Percentiles rank a stretch among this genome's conserved stretches.
Evolutionary conservation across 2,888 invertebrate genomes (phyloP).

Genomic region (Hydriomena furcata): DNA sequence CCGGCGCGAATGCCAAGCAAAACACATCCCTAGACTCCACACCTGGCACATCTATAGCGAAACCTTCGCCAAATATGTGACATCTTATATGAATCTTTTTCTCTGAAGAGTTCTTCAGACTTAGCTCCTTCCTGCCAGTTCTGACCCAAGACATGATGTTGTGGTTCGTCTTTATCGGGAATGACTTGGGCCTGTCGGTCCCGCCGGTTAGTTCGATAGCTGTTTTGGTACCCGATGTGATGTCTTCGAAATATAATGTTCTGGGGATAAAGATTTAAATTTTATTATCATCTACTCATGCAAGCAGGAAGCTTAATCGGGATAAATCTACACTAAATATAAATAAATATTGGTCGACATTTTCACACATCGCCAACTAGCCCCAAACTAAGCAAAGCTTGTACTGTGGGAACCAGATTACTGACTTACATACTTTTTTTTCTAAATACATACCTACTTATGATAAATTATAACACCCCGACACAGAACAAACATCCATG

Average conservation of each 20-base stretch:
- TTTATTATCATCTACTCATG: too few species aligned
- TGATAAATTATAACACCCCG: too few species aligned
- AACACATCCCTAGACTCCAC: constrained; percentile 58
- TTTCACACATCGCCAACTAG: too few species aligned
- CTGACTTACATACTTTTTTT: too few species aligned
- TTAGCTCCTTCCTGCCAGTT: constrained; percentile 65
- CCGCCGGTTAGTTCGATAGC: constrained; percentile 58
- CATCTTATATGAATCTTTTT: constrained; percentile 66
- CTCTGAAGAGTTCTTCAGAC: constrained; percentile 63
- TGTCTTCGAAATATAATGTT: constrained; percentile 63
- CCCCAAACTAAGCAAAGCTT: too few species aligned
- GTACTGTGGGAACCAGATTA: too few species aligned
- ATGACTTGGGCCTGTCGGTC: constrained; percentile 53
- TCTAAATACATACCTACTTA: too few species aligned
- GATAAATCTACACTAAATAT: too few species aligned
- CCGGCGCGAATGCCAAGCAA: constrained; percentile 58
- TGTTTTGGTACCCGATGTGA: constrained; percentile 49
- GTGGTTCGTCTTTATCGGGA: constrained; percentile 69
- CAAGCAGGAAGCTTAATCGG: too few species aligned
- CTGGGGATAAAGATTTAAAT: constrained; percentile 46
- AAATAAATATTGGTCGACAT: too few species aligned
- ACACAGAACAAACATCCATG: too few species aligned
- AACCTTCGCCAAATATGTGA: constrained; percentile 69
- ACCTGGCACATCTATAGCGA: constrained; percentile 62
- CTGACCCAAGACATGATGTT: constrained; percentile 66